A percentile compares a stretch with the other conserved stretches of the same genome.
Evolutionary conservation across 1,140 invertebrate genomes (phyloP).

Genomic region (Drosophila serrata): DNA sequence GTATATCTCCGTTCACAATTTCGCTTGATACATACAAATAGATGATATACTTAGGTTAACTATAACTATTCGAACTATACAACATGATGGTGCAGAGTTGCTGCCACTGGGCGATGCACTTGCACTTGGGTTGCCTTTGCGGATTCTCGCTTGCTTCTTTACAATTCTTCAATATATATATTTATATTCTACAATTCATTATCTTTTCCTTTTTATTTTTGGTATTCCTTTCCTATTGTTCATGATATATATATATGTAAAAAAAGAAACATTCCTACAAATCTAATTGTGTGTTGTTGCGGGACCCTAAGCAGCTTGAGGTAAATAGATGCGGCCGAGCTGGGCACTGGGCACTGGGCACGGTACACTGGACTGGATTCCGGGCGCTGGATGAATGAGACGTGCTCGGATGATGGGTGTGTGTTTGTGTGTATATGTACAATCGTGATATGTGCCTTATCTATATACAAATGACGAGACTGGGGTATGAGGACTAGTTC

Average conservation of each 20-base stretch:
- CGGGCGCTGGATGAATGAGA: constrained; percentile 2
- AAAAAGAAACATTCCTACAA: constrained; percentile 21
- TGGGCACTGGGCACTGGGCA: constrained; percentile 26
- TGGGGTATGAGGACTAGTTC: constrained; percentile 58
- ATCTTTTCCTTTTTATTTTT: constrained; percentile 9
- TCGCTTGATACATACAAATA: constrained; percentile 39
- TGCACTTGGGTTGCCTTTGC: constrained; percentile 14
- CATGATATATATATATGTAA: constrained; percentile 17
- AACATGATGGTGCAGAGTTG: constrained; percentile 16
- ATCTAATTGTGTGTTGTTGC: constrained; percentile 4
- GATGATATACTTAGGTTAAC: constrained; percentile 23
- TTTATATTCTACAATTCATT: constrained; percentile 19
- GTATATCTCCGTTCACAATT: constrained; percentile 33
- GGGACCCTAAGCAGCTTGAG: constrained; percentile 27
- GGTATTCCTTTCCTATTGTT: constrained; percentile 41
- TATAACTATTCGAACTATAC: constrained; percentile 51
- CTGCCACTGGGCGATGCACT: too few relatives aligned
- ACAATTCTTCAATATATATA: constrained; percentile 4
- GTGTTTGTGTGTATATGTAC: constrained; percentile 30
- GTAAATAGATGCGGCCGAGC: constrained; percentile 42
- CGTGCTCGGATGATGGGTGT: constrained; percentile 6
- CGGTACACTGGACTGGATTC: constrained; percentile 38
- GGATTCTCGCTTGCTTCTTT: not conserved
- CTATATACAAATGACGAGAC: constrained; percentile 39
- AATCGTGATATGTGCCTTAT: constrained; percentile 26